Conservation (phyloP, 2,113 vertebrate species). For the Gorsachius goisagi region DNA sequence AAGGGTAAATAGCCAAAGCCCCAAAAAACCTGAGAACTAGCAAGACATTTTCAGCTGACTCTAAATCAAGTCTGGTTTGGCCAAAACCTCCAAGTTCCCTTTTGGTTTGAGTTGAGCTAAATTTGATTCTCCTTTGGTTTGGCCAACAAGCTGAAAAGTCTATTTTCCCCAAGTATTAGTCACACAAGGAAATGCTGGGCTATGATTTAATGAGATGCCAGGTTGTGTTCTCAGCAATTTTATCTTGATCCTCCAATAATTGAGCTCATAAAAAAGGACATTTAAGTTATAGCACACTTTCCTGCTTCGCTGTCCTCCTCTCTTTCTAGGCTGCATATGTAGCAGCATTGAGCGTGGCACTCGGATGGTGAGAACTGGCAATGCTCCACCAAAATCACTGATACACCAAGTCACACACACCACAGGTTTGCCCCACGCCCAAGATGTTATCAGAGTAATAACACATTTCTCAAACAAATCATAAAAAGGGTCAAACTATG, state of each 20-base stretch:
- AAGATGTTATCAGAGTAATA: conserved; percentile 39
- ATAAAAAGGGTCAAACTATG: conserved; percentile 10
- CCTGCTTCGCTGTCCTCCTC: not conserved
- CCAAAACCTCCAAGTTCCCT: not conserved
- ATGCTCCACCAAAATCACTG: not conserved
- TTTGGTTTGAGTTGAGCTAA: not conserved
- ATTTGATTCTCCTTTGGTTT: not conserved
- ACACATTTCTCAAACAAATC: conserved; percentile 11
- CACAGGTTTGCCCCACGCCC: not conserved
- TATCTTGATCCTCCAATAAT: not conserved
- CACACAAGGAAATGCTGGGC: not conserved
- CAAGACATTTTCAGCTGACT: conserved; percentile 18
- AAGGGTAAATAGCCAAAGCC: not conserved
- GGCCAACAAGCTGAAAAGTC: not conserved
- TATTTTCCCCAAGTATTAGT: conserved; percentile 32
- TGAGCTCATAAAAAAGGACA: not conserved
- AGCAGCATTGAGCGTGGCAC: not conserved
- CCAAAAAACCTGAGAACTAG: not conserved
- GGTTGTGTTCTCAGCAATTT: conserved; percentile 18
- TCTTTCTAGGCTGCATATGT: not conserved
- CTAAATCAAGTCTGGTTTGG: not conserved
- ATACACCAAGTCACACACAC: not conserved
- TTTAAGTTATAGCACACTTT: not conserved
- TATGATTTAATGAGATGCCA: conserved; percentile 33
- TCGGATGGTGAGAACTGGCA: not conserved